Evolutionary conservation across 2,888 invertebrate genomes (phyloP).

Genomic region (Xestia xanthographa): DNA sequence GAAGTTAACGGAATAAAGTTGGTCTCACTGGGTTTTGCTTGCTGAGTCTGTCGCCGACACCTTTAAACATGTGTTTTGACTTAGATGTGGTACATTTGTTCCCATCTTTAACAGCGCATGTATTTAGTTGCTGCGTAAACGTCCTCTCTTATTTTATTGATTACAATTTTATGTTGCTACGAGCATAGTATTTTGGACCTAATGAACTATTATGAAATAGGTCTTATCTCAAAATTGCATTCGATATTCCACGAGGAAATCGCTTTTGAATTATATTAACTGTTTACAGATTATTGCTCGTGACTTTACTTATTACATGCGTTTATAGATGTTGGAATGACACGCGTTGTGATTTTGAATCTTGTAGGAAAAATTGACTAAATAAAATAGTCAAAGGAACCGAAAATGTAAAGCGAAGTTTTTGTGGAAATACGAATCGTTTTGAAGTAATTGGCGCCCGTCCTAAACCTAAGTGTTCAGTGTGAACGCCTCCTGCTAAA

Average conservation of each 20-base stretch:
- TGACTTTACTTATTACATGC: background rate
- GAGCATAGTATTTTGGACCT: no score
- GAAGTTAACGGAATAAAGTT: background rate
- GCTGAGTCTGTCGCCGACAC: background rate
- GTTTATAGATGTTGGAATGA: background rate
- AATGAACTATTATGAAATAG: no score
- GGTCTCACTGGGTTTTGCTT: background rate
- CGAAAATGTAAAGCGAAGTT: background rate
- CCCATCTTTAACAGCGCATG: no score
- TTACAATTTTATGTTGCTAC: no score
- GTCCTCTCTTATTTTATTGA: no score
- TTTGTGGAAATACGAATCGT: background rate
- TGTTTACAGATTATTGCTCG: no score
- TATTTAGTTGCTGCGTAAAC: no score
- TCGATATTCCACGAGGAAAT: no score
- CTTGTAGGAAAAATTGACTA: background rate
- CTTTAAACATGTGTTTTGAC: background rate
- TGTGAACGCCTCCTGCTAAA: constrained; percentile 17
- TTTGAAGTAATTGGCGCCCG: background rate
- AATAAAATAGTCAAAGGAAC: background rate
- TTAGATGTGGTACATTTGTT: background rate
- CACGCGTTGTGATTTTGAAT: background rate
- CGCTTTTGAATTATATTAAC: no score
- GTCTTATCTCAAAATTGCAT: no score
- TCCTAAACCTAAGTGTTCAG: background rate